A percentile compares a stretch with the other conserved stretches of the same genome.
Conservation (phyloP, 2,113 vertebrate genomes). For the Platichthys stellatus region DNA sequence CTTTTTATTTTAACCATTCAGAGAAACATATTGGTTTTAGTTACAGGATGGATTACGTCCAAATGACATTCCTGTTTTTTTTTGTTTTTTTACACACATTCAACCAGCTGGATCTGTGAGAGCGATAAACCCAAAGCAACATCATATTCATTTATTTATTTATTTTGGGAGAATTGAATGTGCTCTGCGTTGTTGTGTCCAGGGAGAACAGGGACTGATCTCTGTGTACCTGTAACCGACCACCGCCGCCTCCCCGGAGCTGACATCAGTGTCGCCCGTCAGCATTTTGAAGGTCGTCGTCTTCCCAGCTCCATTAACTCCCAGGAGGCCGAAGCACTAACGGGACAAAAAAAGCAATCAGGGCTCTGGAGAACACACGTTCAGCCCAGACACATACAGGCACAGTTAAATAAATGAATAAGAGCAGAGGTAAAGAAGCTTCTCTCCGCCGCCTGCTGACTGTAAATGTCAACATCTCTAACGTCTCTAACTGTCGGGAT, state of each 20-base stretch:
- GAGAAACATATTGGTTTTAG: no score
- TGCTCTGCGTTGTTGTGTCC: constrained; percentile 3
- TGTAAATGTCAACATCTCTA: background rate
- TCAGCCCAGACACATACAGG: background rate
- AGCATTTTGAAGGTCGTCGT: constrained; percentile 98
- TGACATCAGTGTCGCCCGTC: constrained; percentile 91
- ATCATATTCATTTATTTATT: background rate
- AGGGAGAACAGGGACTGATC: background rate
- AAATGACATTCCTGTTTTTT: constrained; percentile 27
- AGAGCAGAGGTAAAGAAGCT: constrained; percentile 1
- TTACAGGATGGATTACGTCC: constrained; percentile 1
- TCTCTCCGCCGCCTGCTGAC: background rate
- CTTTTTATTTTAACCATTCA: no score
- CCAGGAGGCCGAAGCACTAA: constrained; percentile 96
- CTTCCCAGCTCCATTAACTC: constrained; percentile 96
- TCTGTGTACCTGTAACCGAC: constrained; percentile 88
- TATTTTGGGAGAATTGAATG: background rate
- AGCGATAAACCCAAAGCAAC: constrained; percentile 20
- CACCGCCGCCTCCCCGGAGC: constrained; percentile 89
- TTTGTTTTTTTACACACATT: background rate
- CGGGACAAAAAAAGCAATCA: background rate
- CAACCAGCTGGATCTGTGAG: constrained; percentile 7
- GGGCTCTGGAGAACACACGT: background rate
- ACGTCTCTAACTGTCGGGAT: background rate
- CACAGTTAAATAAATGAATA: background rate